These are phyloP conservation scores for Lasioglossum malachurum DNA, from an alignment of 2,888 invertebrate genomes.

Conservation along the genomic window DNA sequence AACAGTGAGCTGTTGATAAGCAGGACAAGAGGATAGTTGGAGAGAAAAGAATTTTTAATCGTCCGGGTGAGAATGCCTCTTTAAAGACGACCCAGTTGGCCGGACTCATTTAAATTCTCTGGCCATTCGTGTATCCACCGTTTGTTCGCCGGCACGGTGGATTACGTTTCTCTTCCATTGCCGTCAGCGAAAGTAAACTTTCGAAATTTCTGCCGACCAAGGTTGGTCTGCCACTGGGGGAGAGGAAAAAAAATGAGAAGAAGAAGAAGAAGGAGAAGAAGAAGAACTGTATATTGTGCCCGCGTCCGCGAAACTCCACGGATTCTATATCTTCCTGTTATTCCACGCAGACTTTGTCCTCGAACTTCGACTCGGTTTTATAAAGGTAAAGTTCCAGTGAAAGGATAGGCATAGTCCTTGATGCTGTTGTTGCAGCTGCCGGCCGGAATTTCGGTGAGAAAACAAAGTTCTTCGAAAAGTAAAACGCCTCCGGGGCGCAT, in stretches of 20 bases:
- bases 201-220: constrained; percentile 49
- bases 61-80: neutral
- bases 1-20: neutral
- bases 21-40: neutral
- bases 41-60: constrained; percentile 5
- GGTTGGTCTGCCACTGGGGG: constrained; percentile 23
- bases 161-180: constrained; percentile 33
- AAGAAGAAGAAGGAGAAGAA: constrained; percentile 8
- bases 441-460: constrained; percentile 72
- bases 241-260: neutral
- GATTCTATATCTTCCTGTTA: constrained; percentile 62
- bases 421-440: constrained; percentile 74
- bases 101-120: constrained; percentile 29
- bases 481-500: constrained; percentile 69
- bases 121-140: constrained; percentile 26
- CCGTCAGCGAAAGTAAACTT: constrained; percentile 63
- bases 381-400: constrained; percentile 70
- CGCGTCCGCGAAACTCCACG: constrained; percentile 29
- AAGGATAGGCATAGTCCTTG: constrained; percentile 66
- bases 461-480: constrained; percentile 73
- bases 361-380: constrained; percentile 65
- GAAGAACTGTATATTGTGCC: constrained; percentile 31
- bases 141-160: constrained; percentile 21
- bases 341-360: constrained; percentile 65
- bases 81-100: neutral